Evolutionary conservation across 2,888 invertebrate genomes (phyloP), one percentile per base, ranked within the genome.

Genomic region (Polymixis lichenea): DNA sequence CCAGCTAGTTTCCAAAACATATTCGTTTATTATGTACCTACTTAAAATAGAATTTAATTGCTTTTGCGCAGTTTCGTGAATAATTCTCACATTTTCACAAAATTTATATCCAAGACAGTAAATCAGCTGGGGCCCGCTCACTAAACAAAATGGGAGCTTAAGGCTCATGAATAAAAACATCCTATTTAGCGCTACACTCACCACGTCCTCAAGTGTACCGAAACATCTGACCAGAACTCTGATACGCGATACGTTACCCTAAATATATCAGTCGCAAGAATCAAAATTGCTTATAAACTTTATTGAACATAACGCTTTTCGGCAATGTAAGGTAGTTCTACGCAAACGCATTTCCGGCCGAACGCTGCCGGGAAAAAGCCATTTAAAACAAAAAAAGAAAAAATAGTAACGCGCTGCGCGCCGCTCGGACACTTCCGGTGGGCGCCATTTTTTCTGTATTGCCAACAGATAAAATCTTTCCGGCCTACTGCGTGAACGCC

Each of bases 391-490:
- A 96, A 96, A 86, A 96, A 96, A 95, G 89, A 91, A 93, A 95
- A 96, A 96, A 95, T 95, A 94, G 96, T 96, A 95, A 95, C 95
- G 95, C 94, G 95, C 95, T 92, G 95, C 94, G 94, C 95, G 94
- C 95, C 94, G 95, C 94, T 96, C 95, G 96, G 96, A 96, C 96
- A 96, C 96, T 96, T 96, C 96, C 96, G 96, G 96, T 96, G 96
- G 96, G 95, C 96, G 96, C 96, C 95, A 96, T 96, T 96, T 96
- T 96, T 96, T 96, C 96, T 96, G 95, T 96, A 96, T 96, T 96
- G 96, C 95, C 95, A 96, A 95, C 96, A 95, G 96, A 96, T 96
- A 96, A 96, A 96, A 96, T 96, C 96, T 96, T 96, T 96, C 96
- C 96, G 95, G 94, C 95, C 95, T 96, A 95, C 95, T 96, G 96